phyloP scores from a whole-genome alignment of 53 echinoderm and acorn worm genomes.

The Patiria pectinifera region DNA sequence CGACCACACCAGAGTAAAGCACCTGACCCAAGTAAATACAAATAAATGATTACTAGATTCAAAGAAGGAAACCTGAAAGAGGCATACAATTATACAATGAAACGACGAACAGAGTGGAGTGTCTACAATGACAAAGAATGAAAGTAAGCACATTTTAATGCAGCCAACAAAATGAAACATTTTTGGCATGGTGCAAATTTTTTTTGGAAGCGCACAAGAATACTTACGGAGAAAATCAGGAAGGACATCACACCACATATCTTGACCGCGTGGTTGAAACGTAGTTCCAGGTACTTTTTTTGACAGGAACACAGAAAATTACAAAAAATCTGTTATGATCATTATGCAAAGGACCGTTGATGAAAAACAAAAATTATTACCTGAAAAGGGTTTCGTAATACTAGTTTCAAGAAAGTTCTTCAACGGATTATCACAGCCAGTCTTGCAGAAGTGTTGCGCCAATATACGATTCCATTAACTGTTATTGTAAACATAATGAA shows the following conservation, averaged over 20 bases:
- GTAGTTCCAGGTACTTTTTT: constrained; percentile 47
- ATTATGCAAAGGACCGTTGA: not conserved
- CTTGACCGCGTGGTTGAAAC: constrained; percentile 48
- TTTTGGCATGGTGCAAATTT: not conserved
- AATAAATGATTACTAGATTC: not conserved
- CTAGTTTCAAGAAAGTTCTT: too few species aligned
- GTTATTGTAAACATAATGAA: too few species aligned
- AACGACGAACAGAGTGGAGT: not conserved
- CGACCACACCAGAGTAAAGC: constrained; percentile 48
- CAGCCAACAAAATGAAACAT: not conserved
- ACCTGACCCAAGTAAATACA: constrained; percentile 6
- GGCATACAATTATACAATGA: not conserved
- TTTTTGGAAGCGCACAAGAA: not conserved
- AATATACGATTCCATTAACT: too few species aligned
- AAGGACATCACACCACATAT: constrained; percentile 48
- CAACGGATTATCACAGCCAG: too few species aligned
- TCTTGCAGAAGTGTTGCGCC: too few species aligned
- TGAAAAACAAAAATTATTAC: too few species aligned
- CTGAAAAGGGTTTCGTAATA: too few species aligned
- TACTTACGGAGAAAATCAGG: constrained; percentile 53
- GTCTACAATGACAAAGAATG: not conserved
- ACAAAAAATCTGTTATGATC: not conserved
- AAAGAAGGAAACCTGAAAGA: not conserved
- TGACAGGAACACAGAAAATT: not conserved
- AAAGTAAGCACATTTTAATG: not conserved